Evolutionary conservation across 1,140 invertebrate species (phyloP).

Genomic region (Zaprionus gabonicus): DNA sequence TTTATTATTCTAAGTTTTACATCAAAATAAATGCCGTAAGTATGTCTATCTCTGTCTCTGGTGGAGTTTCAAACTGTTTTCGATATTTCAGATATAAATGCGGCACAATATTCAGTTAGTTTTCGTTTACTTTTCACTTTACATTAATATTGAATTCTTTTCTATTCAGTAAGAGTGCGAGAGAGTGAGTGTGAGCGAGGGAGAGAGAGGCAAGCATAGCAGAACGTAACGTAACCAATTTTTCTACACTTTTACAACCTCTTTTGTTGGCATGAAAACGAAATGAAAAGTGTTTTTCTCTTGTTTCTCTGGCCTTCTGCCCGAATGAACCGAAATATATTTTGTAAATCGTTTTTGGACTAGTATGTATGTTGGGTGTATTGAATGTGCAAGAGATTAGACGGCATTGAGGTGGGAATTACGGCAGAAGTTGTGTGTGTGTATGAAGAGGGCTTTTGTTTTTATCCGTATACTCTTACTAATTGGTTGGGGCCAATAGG

Average conservation of each 20-base stretch:
- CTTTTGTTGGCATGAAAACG: slow-evolving; percentile 27
- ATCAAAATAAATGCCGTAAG: slow-evolving; percentile 65
- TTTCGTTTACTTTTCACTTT: neutral
- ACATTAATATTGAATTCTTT: neutral
- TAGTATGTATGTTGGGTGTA: slow-evolving; percentile 12
- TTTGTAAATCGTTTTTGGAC: slow-evolving; percentile 22
- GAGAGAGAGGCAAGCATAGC: neutral
- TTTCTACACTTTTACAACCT: slow-evolving; percentile 19
- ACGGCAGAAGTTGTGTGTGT: neutral
- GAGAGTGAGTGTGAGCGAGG: neutral
- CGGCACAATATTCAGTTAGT: neutral
- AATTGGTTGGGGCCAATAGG: neutral
- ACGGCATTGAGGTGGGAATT: slow-evolving; percentile 12
- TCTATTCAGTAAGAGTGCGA: neutral
- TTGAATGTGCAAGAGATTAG: slow-evolving; percentile 26
- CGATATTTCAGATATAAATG: slow-evolving; percentile 1
- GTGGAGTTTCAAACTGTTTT: slow-evolving; percentile 43
- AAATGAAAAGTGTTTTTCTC: slow-evolving; percentile 32
- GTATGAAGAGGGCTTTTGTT: neutral
- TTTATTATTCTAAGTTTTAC: slow-evolving; percentile 29
- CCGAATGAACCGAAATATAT: slow-evolving; percentile 19
- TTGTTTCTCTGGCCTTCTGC: neutral
- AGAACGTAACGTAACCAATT: neutral
- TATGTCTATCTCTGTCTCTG: slow-evolving; percentile 24
- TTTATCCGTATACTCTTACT: neutral